phyloP scores from a whole-genome alignment of 1,140 invertebrate genomes.

The Melanaphis sacchari region DNA sequence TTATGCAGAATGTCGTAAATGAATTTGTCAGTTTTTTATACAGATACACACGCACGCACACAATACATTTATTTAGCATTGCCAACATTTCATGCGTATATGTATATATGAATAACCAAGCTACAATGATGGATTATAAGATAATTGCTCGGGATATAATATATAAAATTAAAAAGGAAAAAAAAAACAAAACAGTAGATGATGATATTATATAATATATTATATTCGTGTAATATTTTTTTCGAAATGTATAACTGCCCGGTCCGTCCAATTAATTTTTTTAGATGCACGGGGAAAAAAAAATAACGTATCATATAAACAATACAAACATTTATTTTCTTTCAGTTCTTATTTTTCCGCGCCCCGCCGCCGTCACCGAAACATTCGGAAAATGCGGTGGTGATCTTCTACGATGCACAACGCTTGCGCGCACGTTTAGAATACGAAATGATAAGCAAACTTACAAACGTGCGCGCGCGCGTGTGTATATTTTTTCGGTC shows the following conservation, averaged over 20 bases:
- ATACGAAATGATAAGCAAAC: slow-evolving; percentile 44
- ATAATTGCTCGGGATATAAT: slow-evolving; percentile 17
- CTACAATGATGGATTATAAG: slow-evolving; percentile 11
- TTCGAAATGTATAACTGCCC: slow-evolving; percentile 28
- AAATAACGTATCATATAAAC: neutral
- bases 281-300: neutral
- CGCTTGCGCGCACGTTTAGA: neutral
- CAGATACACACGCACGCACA: neutral
- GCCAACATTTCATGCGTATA: neutral
- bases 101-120: neutral
- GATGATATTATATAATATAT: neutral
- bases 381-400: slow-evolving; percentile 23
- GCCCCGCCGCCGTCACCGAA: slow-evolving; percentile 2
- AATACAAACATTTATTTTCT: slow-evolving; percentile 10
- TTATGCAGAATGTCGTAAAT: slow-evolving; percentile 34
- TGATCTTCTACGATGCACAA: neutral
- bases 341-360: neutral
- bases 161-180: neutral
- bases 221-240: slow-evolving; percentile 22
- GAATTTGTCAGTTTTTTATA: slow-evolving; percentile 40
- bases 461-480: neutral
- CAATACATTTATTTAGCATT: neutral
- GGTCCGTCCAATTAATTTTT: slow-evolving; percentile 31
- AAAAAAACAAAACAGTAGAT: neutral
- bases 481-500: slow-evolving; percentile 22